Base-by-base conservation (phyloP, 92 coral and sea anemone genomes). In the Epizoanthus illoricatus region DNA sequence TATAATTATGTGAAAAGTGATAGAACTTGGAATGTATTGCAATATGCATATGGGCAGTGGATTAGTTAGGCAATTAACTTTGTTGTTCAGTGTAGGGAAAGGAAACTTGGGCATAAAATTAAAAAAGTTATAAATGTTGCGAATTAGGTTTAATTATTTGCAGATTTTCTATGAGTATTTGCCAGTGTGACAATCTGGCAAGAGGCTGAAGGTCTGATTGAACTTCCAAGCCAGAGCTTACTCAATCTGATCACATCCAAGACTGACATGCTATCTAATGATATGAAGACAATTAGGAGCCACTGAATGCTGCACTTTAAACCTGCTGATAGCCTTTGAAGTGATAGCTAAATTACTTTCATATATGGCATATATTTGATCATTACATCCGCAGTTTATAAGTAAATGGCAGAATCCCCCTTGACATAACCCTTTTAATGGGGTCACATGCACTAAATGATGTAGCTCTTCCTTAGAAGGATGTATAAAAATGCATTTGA, bases 281-380 rank as follows among this genome's bases (percentile, higher is more conserved):
- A 63, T 63, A 23, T 56, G 20, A 41, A 43, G 82, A 63, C 82
- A 78, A 78, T 63, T 11, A 62, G 82, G 82, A 42, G 71, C 82
- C 82, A 7, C 36, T 28, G 36, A 28, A 42, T 63, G 15, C 21
- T 70, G 58, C 43, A 54, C 45, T 20, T 39, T 21, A 28, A 62
- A 61, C 60, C 62, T 40, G 81, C 68, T 60, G 81, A 75, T 75
- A 75, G 69, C 69, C 63, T 75, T 33, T 60, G 65, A 57, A 59
- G 67, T 78, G 28, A 63, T 78, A 52, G 10, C 56, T 52, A 52
- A 52, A 52, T 52, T 52, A 1, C 56, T 52, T 52, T 52, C 56
- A 52, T 52, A 52, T 41, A 63, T 39, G 62, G 58, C 57, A 58
- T 69, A 52, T 52, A 52, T 52, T 52, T 52, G 56, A 52, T 52